These are phyloP conservation scores for Urophycis tenuis DNA, from an alignment of 2,797 vertebrate species.

Conservation along the genomic window DNA sequence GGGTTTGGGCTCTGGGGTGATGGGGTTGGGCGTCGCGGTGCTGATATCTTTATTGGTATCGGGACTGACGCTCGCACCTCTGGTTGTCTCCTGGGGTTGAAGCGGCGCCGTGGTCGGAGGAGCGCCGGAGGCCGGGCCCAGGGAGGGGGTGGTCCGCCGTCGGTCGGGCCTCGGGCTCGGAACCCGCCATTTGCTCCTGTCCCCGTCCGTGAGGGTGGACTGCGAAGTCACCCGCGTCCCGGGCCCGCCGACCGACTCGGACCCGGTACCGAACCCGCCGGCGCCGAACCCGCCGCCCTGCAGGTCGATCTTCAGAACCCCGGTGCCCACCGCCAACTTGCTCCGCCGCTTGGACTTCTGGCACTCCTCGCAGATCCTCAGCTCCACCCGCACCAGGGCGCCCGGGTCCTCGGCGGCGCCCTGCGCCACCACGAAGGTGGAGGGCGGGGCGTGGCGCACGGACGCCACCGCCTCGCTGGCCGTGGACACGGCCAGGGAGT, in stretches of 20 bases:
- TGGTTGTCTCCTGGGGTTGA: constrained; percentile 31
- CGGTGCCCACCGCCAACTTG: constrained; percentile 73
- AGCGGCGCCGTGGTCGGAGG: constrained; percentile 12
- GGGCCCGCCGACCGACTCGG: constrained; percentile 36
- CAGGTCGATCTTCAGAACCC: constrained; percentile 74
- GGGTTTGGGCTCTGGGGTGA: constrained; percentile 5
- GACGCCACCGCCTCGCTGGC: constrained; percentile 80
- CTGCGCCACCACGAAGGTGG: constrained; percentile 73
- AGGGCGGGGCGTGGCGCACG: constrained; percentile 73
- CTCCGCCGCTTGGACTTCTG: constrained; percentile 92
- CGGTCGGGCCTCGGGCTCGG: constrained; percentile 50
- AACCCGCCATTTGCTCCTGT: constrained; percentile 27
- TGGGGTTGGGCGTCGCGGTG: not conserved
- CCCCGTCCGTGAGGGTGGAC: constrained; percentile 24
- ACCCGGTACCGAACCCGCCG: constrained; percentile 10
- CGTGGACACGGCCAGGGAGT: constrained; percentile 77
- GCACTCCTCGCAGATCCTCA: constrained; percentile 86
- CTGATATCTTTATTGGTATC: constrained; percentile 12
- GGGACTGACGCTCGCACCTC: not conserved
- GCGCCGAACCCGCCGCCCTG: constrained; percentile 42
- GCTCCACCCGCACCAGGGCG: constrained; percentile 76
- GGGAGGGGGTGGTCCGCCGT: constrained; percentile 12
- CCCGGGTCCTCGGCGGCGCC: constrained; percentile 72
- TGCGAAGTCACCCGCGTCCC: constrained; percentile 44
- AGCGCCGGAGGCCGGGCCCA: constrained; percentile 29